Evolutionary conservation across 2,888 invertebrate genomes (phyloP).

Genomic region (Hirtodrosophila histrioides): DNA sequence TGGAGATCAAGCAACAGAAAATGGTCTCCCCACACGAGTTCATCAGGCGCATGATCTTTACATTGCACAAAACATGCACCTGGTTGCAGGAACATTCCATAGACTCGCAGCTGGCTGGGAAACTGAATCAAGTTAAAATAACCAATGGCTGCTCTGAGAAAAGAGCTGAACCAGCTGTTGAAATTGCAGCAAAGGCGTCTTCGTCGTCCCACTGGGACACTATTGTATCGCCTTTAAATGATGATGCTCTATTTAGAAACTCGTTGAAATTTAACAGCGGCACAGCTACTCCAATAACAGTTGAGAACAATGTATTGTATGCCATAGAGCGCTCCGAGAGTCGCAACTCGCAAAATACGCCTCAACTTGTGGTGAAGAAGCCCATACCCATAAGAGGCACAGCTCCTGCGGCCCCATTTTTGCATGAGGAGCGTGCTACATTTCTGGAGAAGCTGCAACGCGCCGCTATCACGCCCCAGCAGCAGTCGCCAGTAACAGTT

Average conservation of each 20-base stretch:
- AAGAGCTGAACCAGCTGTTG: conserved; percentile 5
- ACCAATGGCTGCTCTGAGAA: conserved; percentile 47
- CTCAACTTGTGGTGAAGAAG: conserved; percentile 56
- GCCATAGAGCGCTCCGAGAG: conserved; percentile 80
- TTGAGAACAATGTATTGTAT: conserved; percentile 77
- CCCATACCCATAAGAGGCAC: conserved; percentile 71
- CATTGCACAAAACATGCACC: conserved; percentile 81
- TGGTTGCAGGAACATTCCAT: conserved; percentile 82
- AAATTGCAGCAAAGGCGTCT: neutral
- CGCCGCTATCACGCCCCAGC: conserved; percentile 43
- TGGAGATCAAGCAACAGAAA: conserved; percentile 80
- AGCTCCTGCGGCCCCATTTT: neutral
- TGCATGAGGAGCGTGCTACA: conserved; percentile 54
- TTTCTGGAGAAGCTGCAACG: conserved; percentile 79
- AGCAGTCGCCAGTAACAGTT: conserved; percentile 21
- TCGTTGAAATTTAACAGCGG: conserved; percentile 35
- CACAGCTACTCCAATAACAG: conserved; percentile 71
- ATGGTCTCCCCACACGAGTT: conserved; percentile 84
- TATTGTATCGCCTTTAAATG: conserved; percentile 2
- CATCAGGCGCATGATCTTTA: conserved; percentile 83
- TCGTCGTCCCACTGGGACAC: conserved; percentile 8
- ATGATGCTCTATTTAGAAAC: conserved; percentile 10
- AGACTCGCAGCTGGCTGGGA: conserved; percentile 79
- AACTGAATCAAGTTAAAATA: conserved; percentile 61
- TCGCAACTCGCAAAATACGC: conserved; percentile 58